A percentile compares a stretch with the other conserved stretches of the same genome.
phyloP scores from a whole-genome alignment of 37 sponge, comb jelly and placozoan genomes.

The Amphimedon queenslandica region DNA sequence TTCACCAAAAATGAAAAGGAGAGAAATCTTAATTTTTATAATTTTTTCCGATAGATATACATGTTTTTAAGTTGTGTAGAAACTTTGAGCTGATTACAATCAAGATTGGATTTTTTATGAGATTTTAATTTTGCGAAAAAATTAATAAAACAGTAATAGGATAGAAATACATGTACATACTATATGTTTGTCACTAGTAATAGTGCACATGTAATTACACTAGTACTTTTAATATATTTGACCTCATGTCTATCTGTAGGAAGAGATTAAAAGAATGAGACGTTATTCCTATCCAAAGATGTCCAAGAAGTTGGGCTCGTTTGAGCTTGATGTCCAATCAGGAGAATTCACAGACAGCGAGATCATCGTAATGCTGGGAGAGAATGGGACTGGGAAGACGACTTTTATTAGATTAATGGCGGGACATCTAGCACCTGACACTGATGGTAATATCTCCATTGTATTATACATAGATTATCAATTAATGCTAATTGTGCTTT shows the following conservation, averaged over 20 bases:
- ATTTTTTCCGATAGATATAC: too few species aligned
- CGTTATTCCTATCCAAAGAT: slow-evolving; percentile 91
- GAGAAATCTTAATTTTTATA: too few species aligned
- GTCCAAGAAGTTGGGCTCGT: slow-evolving; percentile 75
- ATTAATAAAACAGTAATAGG: too few species aligned
- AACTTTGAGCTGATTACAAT: too few species aligned
- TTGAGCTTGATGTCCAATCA: slow-evolving; percentile 41
- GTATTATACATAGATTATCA: too few species aligned
- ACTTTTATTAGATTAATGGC: slow-evolving; percentile 98
- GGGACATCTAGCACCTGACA: slow-evolving; percentile 88
- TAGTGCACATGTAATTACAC: too few species aligned
- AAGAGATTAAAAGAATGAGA: slow-evolving; percentile 76
- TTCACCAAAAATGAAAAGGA: too few species aligned
- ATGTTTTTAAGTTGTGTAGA: too few species aligned
- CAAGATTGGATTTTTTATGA: too few species aligned
- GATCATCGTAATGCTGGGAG: slow-evolving; percentile 98
- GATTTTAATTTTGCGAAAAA: background rate
- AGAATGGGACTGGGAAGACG: slow-evolving; percentile 99
- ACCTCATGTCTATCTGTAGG: slow-evolving; percentile 32
- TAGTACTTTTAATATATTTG: background rate
- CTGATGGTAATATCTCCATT: slow-evolving; percentile 50
- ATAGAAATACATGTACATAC: too few species aligned
- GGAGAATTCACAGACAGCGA: slow-evolving; percentile 99
- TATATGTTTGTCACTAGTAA: too few species aligned
- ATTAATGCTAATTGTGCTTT: too few species aligned